Conservation (phyloP, 2,888 invertebrate genomes). For the Pandemis heparana region DNA sequence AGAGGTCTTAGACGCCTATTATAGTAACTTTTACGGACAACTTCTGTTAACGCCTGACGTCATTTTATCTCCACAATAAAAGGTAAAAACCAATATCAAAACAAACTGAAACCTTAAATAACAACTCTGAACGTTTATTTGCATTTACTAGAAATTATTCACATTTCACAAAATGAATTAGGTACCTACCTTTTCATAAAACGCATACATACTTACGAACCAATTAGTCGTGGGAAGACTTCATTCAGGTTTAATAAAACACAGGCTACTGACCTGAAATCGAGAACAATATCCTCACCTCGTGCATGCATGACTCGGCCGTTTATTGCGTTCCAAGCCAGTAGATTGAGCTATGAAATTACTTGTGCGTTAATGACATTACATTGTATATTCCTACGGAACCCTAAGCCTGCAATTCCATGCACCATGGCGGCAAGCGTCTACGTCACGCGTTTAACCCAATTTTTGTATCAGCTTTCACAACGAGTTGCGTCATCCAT, state of each 20-base stretch:
- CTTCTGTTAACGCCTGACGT: too few species aligned
- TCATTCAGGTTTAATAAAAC: background rate
- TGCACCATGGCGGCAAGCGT: slow-evolving; percentile 46
- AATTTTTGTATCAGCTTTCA: slow-evolving; percentile 81
- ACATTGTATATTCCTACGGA: background rate
- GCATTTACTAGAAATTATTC: background rate
- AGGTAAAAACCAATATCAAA: background rate
- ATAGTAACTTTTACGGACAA: too few species aligned
- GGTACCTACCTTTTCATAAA: background rate
- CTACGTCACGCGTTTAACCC: slow-evolving; percentile 65
- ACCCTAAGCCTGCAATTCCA: slow-evolving; percentile 25
- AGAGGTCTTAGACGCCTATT: too few species aligned
- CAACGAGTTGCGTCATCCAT: slow-evolving; percentile 69
- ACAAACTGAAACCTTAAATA: background rate
- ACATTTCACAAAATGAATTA: background rate
- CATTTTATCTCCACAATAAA: too few species aligned
- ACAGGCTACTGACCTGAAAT: background rate
- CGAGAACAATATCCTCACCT: background rate
- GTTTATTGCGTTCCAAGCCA: background rate
- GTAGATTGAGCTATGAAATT: slow-evolving; percentile 1
- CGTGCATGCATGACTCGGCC: background rate
- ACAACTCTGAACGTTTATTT: background rate
- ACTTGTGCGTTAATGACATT: background rate
- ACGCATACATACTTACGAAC: background rate
- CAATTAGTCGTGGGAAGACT: background rate